phyloP scores from a whole-genome alignment of 2,113 vertebrate species.

The Mobula birostris region DNA sequence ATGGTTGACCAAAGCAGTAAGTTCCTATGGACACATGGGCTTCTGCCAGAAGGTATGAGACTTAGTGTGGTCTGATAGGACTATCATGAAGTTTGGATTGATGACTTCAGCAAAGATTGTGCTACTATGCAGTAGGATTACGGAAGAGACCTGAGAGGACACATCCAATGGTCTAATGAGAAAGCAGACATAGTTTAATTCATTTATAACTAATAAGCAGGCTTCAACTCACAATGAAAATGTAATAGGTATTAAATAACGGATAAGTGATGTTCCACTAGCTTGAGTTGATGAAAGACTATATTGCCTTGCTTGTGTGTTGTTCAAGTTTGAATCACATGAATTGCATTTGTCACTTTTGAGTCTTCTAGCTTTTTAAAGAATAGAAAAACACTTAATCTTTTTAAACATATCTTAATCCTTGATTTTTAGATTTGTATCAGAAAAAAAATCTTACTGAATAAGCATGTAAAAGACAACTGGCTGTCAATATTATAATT shows the following conservation, averaged over 20 bases:
- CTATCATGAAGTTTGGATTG: background rate
- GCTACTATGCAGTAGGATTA: background rate
- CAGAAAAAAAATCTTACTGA: background rate
- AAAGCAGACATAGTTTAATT: background rate
- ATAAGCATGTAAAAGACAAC: background rate
- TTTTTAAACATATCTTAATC: background rate
- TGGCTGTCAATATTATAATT: background rate
- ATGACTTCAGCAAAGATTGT: background rate
- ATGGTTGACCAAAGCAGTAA: background rate
- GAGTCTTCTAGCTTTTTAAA: background rate
- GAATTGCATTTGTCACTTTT: background rate
- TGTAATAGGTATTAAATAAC: background rate
- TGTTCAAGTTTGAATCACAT: background rate
- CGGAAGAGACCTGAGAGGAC: background rate
- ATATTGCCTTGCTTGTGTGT: background rate
- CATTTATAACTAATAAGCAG: background rate
- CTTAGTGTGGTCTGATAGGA: background rate
- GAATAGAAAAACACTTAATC: background rate
- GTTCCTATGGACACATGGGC: background rate
- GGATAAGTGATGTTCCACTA: background rate
- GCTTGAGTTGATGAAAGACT: background rate
- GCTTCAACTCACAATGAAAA: background rate
- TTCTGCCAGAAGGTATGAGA: background rate
- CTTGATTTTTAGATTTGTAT: background rate
- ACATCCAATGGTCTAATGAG: background rate